These are phyloP conservation scores for Ameiurus melas DNA, from an alignment of 2,113 vertebrate genomes.

Conservation along the genomic window DNA sequence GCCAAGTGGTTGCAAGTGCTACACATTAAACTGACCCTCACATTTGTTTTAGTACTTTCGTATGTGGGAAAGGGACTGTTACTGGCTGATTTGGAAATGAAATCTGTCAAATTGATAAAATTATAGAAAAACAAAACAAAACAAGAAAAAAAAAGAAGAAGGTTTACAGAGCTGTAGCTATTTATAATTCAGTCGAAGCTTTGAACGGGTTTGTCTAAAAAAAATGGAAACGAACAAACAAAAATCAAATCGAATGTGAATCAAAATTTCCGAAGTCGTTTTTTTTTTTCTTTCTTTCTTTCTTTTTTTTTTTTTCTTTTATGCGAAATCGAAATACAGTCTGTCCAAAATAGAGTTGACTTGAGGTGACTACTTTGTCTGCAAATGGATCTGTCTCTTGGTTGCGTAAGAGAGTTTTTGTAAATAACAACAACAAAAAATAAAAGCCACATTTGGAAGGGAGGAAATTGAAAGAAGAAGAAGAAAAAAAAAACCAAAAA, in stretches of 20 bases:
- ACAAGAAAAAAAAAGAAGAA: not conserved
- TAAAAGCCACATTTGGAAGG: constrained; percentile 55
- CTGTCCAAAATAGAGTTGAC: not conserved
- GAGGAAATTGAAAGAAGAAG: constrained; percentile 36
- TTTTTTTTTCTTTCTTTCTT: not conserved
- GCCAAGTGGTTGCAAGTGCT: constrained; percentile 88
- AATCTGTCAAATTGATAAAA: constrained; percentile 2
- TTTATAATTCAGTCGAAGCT: not conserved
- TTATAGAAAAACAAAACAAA: not conserved
- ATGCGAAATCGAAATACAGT: not conserved
- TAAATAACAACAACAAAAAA: constrained; percentile 61
- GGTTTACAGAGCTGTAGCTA: not conserved
- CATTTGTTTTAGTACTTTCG: constrained; percentile 53
- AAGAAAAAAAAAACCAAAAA: constrained; percentile 51
- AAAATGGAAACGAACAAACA: not conserved
- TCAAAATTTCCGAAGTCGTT: not conserved
- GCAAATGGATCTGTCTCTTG: constrained; percentile 77
- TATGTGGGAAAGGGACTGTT: not conserved
- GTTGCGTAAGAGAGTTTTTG: constrained; percentile 72
- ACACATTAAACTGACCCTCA: constrained; percentile 78
- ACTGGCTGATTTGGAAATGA: not conserved
- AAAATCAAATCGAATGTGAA: not conserved
- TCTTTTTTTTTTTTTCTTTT: not conserved
- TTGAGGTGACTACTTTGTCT: constrained; percentile 60
- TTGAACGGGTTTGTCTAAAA: not conserved